Base-by-base conservation (phyloP, 2,888 invertebrate species). In the Nymphalis urticae region DNA sequence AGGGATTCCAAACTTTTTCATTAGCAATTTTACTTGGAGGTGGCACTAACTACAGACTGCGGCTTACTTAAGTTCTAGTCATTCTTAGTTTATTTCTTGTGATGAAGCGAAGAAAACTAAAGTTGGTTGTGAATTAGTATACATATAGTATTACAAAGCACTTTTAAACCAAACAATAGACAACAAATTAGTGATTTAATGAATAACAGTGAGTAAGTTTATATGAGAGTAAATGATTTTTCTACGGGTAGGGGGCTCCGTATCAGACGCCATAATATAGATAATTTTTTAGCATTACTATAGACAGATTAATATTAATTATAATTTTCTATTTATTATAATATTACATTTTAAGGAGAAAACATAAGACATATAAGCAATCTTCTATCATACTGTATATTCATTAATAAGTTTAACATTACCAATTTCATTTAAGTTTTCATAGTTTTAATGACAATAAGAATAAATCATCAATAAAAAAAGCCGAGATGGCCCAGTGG, bases 1-100 rank as follows among this genome's bases (percentile, higher is more conserved):
- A 62, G 60, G 60, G 48, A 62, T 62, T 48, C 61, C 63, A 79
- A 83, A 83, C 83, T 84, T 83, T 81, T 81, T 81, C 82, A 82
- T 82, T 84, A 80, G 78, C 79, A 75, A 75, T 76, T 75, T 68
- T 62, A 53, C 69, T 75, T 59, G 69, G 73, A 75, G 74, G 68
- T 74, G 70, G 73, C 76, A 62, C 69, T 73, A 65, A 59, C 24
- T 60, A 51, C 53, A 66, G 42, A 36, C 59, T 21, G 56, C 42
- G 42, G 58, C 19, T 58, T 58, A 58, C 58, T 58, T 58, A 58
- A 58, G 58, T 58, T 56, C n/a, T 32, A 56, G 42, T 42, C 58
- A 58, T 42, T 58, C 58, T 42, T 58, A 21, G 36, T 58, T 58
- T 58, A 42, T 42, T 58, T 42, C 36, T 58, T 16, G 58, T 42